phyloP scores from a whole-genome alignment of 2,797 vertebrate genomes.

The Rhyacichthys aspro region DNA sequence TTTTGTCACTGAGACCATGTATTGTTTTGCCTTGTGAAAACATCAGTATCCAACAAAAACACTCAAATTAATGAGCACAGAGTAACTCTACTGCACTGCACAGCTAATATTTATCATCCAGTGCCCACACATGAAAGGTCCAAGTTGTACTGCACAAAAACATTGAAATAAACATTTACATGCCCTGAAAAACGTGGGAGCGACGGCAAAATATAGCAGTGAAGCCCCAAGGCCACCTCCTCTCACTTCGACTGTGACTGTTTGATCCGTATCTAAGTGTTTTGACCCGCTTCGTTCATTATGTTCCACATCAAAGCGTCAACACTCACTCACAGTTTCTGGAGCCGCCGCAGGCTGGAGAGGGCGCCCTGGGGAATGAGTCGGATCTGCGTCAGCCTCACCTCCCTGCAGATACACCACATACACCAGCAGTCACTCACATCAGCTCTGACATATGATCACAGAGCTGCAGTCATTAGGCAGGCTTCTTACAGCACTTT shows the following conservation, averaged over 20 bases:
- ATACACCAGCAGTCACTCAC: conserved; percentile 18
- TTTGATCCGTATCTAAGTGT: conserved; percentile 54
- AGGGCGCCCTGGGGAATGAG: conserved; percentile 41
- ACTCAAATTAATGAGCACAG: no score
- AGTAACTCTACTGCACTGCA: no score
- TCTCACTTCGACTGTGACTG: conserved; percentile 7
- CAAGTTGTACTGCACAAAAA: no score
- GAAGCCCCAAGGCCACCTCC: neutral
- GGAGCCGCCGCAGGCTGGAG: conserved; percentile 47
- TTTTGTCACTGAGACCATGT: no score
- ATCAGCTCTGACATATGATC: neutral
- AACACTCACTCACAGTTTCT: conserved; percentile 67
- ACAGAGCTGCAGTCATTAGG: neutral
- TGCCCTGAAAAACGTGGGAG: no score
- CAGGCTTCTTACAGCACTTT: neutral
- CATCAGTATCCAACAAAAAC: no score
- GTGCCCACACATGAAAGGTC: no score
- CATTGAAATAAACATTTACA: no score
- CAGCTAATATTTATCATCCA: no score
- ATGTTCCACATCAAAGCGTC: conserved; percentile 56
- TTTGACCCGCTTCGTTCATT: conserved; percentile 57
- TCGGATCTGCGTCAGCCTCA: conserved; percentile 46
- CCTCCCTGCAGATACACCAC: conserved; percentile 43
- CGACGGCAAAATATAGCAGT: no score
- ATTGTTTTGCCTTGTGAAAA: no score